Percentiles rank a stretch among this genome's conserved stretches.
These are phyloP conservation scores for Drosophila sechellia DNA, from an alignment of 1,140 invertebrate species.

Conservation along the genomic window DNA sequence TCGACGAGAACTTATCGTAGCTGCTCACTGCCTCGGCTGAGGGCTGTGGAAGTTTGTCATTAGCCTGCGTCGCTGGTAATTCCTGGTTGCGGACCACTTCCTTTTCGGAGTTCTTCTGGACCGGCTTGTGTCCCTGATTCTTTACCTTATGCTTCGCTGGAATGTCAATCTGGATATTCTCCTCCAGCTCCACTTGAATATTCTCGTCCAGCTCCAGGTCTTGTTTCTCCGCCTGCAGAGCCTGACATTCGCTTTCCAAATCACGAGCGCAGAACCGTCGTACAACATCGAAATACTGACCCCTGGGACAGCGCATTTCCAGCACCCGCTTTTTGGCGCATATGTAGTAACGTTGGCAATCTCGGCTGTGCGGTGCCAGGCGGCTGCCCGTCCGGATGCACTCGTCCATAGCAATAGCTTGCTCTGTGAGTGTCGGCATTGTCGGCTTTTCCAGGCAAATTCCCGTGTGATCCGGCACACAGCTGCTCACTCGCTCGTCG, in stretches of 20 bases:
- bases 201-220: neutral
- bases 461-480: slow-evolving; percentile 50
- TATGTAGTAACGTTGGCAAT: slow-evolving; percentile 54
- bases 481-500: slow-evolving; percentile 21
- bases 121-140: neutral
- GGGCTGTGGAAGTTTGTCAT: slow-evolving; percentile 16
- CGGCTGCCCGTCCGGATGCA: slow-evolving; percentile 34
- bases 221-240: neutral
- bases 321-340: slow-evolving; percentile 30
- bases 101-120: neutral
- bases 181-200: too few relatives aligned
- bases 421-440: slow-evolving; percentile 1
- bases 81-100: neutral
- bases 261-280: slow-evolving; percentile 39
- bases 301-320: slow-evolving; percentile 46
- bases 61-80: neutral
- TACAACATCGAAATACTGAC: slow-evolving; percentile 56
- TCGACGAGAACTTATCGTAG: slow-evolving; percentile 62
- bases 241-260: slow-evolving; percentile 33
- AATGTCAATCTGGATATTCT: neutral
- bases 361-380: slow-evolving; percentile 32
- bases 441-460: slow-evolving; percentile 50
- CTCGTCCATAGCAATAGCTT: slow-evolving; percentile 32
- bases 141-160: neutral
- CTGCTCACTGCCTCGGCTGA: slow-evolving; percentile 6